Evolutionary conservation across 2,113 vertebrate genomes (phyloP).

Genomic region (Oryzias curvinotus): DNA sequence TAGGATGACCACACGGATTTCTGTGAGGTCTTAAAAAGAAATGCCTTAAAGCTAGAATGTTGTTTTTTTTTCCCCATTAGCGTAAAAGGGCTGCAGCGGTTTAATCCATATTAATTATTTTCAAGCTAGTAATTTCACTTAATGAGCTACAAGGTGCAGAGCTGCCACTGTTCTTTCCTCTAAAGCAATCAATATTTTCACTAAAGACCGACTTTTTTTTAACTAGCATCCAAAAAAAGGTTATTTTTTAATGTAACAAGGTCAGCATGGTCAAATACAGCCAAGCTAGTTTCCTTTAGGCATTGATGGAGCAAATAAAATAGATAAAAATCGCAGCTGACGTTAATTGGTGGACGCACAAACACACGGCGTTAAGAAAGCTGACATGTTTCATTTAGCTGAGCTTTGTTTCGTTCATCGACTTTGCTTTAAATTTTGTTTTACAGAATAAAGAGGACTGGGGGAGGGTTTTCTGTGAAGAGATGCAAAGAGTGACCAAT

Average conservation of each 20-base stretch:
- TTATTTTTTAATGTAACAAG: not conserved
- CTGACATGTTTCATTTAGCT: slow-evolving; percentile 56
- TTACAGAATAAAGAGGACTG: slow-evolving; percentile 8
- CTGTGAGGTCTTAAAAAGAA: slow-evolving; percentile 16
- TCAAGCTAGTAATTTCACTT: slow-evolving; percentile 43
- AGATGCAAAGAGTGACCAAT: slow-evolving; percentile 28
- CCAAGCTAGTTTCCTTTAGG: slow-evolving; percentile 12
- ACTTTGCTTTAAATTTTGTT: slow-evolving; percentile 24
- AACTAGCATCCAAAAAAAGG: slow-evolving; percentile 13
- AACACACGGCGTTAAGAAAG: slow-evolving; percentile 62
- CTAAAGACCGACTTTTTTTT: slow-evolving; percentile 48
- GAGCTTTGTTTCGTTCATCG: slow-evolving; percentile 21
- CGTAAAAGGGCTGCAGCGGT: slow-evolving; percentile 28
- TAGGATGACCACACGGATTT: not conserved
- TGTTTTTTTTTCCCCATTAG: slow-evolving; percentile 15
- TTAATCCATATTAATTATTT: slow-evolving; percentile 50
- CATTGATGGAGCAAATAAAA: slow-evolving; percentile 9
- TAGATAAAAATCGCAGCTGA: slow-evolving; percentile 46
- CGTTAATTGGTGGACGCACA: slow-evolving; percentile 56
- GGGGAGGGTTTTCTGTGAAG: slow-evolving; percentile 5
- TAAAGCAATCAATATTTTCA: slow-evolving; percentile 48
- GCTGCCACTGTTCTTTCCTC: slow-evolving; percentile 15
- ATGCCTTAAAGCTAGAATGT: slow-evolving; percentile 12
- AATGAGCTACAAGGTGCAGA: slow-evolving; percentile 57
- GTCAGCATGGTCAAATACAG: not conserved